Evolutionary conservation across 2,888 invertebrate species (phyloP).

Genomic region (Catocala nupta): DNA sequence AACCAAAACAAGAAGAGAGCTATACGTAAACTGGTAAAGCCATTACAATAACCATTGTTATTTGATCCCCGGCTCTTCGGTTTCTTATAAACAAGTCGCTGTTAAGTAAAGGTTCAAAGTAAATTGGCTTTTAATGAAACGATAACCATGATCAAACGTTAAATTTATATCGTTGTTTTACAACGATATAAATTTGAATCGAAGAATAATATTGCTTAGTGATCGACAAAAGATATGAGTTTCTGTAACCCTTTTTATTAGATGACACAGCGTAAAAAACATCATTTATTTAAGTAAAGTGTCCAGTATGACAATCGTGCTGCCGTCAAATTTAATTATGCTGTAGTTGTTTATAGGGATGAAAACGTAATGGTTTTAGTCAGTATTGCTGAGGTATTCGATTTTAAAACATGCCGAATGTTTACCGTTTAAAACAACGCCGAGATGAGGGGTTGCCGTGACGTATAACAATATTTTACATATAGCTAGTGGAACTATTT

Average conservation of each 20-base stretch:
- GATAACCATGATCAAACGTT: constrained; percentile 50
- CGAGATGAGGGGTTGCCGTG: not conserved
- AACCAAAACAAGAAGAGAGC: constrained; percentile 5
- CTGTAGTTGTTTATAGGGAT: constrained; percentile 28
- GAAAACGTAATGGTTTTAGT: constrained; percentile 8
- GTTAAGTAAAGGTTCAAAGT: constrained; percentile 24
- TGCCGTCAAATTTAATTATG: not conserved
- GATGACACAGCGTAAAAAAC: constrained; percentile 24
- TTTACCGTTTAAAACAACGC: constrained; percentile 1
- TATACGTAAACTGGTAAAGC: constrained; percentile 16
- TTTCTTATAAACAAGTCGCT: constrained; percentile 17
- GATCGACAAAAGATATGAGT: constrained; percentile 53
- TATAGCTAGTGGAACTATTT: too few species aligned
- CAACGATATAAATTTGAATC: too few species aligned
- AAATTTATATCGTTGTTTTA: constrained; percentile 61
- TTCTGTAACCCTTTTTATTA: constrained; percentile 48
- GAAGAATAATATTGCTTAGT: constrained; percentile 53
- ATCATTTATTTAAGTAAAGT: not conserved
- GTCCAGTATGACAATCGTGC: constrained; percentile 17
- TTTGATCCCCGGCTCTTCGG: constrained; percentile 22
- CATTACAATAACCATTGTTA: constrained; percentile 28
- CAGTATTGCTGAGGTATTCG: not conserved
- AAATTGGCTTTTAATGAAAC: constrained; percentile 44
- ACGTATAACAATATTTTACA: too few species aligned
- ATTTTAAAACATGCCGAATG: constrained; percentile 9